These are phyloP conservation scores for Drosophila nr. fundita DNA, from an alignment of 2,888 invertebrate genomes.

Conservation along the genomic window DNA sequence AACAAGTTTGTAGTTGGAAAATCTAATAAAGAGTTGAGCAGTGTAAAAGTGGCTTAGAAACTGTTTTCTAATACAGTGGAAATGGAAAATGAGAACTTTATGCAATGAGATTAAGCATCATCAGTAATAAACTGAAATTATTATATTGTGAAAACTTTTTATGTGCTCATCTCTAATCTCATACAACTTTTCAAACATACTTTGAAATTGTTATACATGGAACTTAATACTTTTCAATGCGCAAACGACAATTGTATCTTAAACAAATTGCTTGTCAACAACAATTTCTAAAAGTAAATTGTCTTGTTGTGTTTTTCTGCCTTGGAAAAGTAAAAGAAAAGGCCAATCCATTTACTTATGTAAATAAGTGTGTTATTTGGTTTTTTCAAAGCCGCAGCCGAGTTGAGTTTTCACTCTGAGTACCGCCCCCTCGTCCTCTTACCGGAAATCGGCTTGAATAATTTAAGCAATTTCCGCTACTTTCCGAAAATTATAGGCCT, in stretches of 20 bases:
- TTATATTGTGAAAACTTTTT: neutral
- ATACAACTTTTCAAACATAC: neutral
- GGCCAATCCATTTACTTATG: constrained; percentile 30
- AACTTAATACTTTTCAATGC: neutral
- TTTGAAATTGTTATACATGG: neutral
- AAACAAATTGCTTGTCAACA: neutral
- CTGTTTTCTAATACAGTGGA: neutral
- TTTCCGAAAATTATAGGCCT: constrained; percentile 19
- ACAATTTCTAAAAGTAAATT: neutral
- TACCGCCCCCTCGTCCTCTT: neutral
- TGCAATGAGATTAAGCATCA: neutral
- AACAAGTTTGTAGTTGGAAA: constrained; percentile 18
- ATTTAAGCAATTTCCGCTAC: constrained; percentile 28
- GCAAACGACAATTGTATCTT: neutral
- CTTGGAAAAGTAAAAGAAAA: constrained; percentile 6
- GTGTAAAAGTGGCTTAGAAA: neutral
- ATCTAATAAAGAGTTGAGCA: constrained; percentile 3
- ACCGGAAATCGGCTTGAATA: constrained; percentile 28
- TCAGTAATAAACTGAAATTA: neutral
- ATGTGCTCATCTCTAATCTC: neutral
- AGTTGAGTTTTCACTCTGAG: neutral
- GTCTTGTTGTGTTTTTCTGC: neutral
- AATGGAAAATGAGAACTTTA: neutral
- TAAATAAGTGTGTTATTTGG: constrained; percentile 18
- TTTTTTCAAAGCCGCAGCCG: constrained; percentile 14